A percentile compares a stretch with the other conserved stretches of the same genome.
Conservation (phyloP, 2,113 vertebrate species). For the Colossoma macropomum region DNA sequence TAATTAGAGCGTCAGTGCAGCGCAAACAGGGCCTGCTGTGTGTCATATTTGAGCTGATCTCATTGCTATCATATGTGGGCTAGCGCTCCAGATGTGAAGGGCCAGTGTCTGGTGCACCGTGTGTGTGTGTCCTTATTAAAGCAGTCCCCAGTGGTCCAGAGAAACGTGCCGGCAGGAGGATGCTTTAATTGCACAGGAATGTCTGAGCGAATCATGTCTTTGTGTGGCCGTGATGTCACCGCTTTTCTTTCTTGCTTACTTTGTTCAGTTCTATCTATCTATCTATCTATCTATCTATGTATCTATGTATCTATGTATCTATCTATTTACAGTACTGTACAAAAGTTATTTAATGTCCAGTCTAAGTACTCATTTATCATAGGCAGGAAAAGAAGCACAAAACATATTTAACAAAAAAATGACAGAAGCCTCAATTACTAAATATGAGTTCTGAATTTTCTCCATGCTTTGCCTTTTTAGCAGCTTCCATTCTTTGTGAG, state of each 20-base stretch:
- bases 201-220: conserved; percentile 65
- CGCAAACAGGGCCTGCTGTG: conserved; percentile 68
- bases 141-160: conserved; percentile 62
- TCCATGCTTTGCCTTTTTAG: no score
- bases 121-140: conserved; percentile 52
- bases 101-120: conserved; percentile 36
- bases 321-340: conserved; percentile 32
- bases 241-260: neutral
- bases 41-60: conserved; percentile 71
- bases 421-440: no score
- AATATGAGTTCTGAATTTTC: no score
- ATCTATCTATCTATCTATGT: neutral
- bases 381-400: no score
- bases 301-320: no score
- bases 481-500: no score
- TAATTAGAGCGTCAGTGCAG: conserved; percentile 71
- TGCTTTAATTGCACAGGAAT: conserved; percentile 75
- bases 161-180: conserved; percentile 68
- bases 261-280: neutral
- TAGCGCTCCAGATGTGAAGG: conserved; percentile 70
- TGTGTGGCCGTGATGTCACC: conserved; percentile 65
- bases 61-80: conserved; percentile 64
- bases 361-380: no score
- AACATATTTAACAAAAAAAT: no score
- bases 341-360: no score